Percentiles rank a stretch among this genome's conserved stretches.
Evolutionary conservation across 1,140 invertebrate genomes (phyloP).

Genomic region (Dinothrombium tinctorium): DNA sequence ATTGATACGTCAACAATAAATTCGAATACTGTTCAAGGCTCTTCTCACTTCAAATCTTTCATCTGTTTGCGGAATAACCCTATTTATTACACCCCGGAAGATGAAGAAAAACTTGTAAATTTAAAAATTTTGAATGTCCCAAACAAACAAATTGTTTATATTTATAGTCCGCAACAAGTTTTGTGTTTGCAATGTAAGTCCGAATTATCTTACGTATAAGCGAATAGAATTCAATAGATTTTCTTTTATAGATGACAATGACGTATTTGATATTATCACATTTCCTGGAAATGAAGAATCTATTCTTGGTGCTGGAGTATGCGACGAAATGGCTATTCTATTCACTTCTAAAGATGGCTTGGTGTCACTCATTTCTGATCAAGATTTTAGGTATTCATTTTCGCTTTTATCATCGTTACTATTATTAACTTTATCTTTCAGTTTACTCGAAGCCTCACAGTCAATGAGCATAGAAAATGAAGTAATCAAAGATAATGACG

Average conservation of each 20-base stretch:
- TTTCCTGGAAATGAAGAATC: conserved; percentile 29
- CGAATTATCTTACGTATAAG: background rate
- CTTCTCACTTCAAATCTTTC: background rate
- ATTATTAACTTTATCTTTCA: background rate
- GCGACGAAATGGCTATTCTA: conserved; percentile 19
- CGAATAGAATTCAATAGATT: background rate
- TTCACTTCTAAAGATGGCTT: conserved; percentile 21
- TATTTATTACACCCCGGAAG: conserved; percentile 27
- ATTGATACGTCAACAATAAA: background rate
- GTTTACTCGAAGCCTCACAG: no score
- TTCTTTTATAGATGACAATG: conserved; percentile 21
- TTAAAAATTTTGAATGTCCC: conserved; percentile 27
- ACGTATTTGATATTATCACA: conserved; percentile 35
- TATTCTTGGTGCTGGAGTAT: conserved; percentile 34
- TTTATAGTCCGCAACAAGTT: conserved; percentile 32
- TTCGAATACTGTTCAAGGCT: background rate
- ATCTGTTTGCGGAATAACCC: conserved; percentile 21
- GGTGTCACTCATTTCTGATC: conserved; percentile 11
- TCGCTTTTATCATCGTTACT: background rate
- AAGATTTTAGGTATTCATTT: background rate
- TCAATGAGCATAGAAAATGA: no score
- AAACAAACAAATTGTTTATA: conserved; percentile 26
- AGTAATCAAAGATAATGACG: background rate
- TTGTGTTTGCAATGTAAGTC: conserved; percentile 20
- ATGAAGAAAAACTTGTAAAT: conserved; percentile 21